These are phyloP conservation scores for Acanthisitta chloris DNA, from an alignment of 2,113 vertebrate genomes.

Conservation along the genomic window DNA sequence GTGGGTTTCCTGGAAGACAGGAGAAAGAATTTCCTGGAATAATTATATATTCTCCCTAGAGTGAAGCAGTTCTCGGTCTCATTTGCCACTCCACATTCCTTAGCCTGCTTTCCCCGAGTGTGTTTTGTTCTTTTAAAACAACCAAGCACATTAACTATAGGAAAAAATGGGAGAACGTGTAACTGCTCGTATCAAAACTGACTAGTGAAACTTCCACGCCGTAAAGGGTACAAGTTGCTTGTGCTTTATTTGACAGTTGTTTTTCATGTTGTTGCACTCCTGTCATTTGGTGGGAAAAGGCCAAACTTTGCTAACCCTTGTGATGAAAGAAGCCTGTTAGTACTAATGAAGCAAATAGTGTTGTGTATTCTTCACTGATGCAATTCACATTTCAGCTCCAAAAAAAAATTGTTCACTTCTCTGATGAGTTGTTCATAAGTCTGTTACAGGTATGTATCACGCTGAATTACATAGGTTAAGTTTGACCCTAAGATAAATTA, in stretches of 20 bases:
- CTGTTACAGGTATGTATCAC: not conserved
- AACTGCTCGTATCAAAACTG: not conserved
- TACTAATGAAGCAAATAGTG: not conserved
- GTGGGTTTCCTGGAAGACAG: conserved; percentile 58
- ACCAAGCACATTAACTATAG: not conserved
- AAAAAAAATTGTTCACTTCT: not conserved
- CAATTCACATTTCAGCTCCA: not conserved
- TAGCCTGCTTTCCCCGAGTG: not conserved
- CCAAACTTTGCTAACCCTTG: not conserved
- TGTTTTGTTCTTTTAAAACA: not conserved
- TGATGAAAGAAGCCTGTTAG: not conserved
- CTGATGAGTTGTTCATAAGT: not conserved
- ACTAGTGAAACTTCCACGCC: not conserved
- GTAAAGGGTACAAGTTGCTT: not conserved
- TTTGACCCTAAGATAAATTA: not conserved
- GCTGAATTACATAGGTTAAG: not conserved
- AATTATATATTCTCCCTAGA: conserved; percentile 6
- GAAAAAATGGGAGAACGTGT: not conserved
- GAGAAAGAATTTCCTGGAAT: conserved; percentile 52
- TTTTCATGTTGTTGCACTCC: not conserved
- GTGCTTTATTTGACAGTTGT: not conserved
- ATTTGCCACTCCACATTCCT: not conserved
- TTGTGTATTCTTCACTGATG: not conserved
- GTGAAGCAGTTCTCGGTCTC: not conserved
- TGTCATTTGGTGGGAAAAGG: not conserved